These are phyloP conservation scores for Bombus balteatus DNA, from an alignment of 1,140 invertebrate species.

Conservation along the genomic window DNA sequence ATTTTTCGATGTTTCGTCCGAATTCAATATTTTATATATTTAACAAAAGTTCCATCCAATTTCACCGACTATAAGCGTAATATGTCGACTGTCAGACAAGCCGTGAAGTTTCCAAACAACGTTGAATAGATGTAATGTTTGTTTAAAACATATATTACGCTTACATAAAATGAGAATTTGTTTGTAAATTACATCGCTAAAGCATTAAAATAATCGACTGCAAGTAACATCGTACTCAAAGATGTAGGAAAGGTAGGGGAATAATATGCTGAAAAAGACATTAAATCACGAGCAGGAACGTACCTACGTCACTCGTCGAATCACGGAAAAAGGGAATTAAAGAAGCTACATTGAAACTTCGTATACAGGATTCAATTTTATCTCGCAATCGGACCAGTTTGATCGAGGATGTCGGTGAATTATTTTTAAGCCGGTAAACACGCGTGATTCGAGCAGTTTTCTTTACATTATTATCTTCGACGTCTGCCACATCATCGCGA, in stretches of 20 bases:
- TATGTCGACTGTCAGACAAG: background rate
- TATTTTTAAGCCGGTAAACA: background rate
- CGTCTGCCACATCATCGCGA: constrained; percentile 29
- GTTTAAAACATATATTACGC: background rate
- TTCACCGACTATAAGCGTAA: background rate
- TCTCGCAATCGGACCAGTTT: constrained; percentile 19
- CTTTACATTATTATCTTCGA: constrained; percentile 24
- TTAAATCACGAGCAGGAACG: background rate
- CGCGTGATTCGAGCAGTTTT: constrained; percentile 24
- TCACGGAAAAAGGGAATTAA: background rate
- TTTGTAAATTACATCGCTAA: background rate
- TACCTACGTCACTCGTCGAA: background rate
- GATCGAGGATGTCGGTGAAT: constrained; percentile 3
- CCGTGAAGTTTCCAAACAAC: background rate
- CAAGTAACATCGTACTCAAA: background rate
- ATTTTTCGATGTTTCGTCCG: background rate
- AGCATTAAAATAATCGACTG: background rate
- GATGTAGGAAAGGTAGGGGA: background rate
- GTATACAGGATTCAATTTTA: background rate
- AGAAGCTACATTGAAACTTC: background rate
- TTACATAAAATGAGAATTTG: background rate
- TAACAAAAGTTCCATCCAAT: background rate
- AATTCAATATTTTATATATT: background rate
- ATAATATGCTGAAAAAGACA: background rate
- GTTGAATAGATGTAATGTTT: background rate